Conservation (phyloP, 2,888 invertebrate species). For the Ochropacha duplaris region DNA sequence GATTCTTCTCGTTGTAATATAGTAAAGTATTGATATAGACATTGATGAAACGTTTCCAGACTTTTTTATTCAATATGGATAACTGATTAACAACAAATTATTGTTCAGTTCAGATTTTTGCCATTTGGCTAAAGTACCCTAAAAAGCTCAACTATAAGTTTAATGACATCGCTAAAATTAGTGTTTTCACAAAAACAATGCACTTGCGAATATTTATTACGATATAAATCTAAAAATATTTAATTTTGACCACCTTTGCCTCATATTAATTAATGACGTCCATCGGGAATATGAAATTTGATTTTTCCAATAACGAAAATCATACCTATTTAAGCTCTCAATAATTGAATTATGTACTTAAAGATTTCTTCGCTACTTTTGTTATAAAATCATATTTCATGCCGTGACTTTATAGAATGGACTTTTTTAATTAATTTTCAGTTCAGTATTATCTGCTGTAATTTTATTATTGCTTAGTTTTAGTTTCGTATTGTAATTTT, state of each 20-base stretch:
- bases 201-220: not conserved
- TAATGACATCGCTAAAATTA: too few relatives aligned
- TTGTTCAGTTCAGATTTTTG: too few relatives aligned
- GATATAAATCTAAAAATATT: not conserved
- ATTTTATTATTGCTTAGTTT: not conserved
- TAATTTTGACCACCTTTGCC: not conserved
- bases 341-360: constrained; percentile 1
- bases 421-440: not conserved
- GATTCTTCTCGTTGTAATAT: too few relatives aligned
- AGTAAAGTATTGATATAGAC: too few relatives aligned
- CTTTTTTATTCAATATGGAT: too few relatives aligned
- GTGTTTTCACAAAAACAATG: too few relatives aligned
- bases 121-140: too few relatives aligned
- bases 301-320: not conserved
- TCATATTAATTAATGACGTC: not conserved
- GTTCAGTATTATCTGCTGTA: not conserved
- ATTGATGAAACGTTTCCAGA: too few relatives aligned
- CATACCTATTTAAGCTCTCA: not conserved
- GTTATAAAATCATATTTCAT: not conserved
- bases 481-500: not conserved
- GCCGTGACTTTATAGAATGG: not conserved
- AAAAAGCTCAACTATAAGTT: too few relatives aligned
- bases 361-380: constrained; percentile 2
- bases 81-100: too few relatives aligned
- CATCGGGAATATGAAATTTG: not conserved